Conservation (phyloP, 2,113 vertebrate genomes). For the Catharus bicknelli region DNA sequence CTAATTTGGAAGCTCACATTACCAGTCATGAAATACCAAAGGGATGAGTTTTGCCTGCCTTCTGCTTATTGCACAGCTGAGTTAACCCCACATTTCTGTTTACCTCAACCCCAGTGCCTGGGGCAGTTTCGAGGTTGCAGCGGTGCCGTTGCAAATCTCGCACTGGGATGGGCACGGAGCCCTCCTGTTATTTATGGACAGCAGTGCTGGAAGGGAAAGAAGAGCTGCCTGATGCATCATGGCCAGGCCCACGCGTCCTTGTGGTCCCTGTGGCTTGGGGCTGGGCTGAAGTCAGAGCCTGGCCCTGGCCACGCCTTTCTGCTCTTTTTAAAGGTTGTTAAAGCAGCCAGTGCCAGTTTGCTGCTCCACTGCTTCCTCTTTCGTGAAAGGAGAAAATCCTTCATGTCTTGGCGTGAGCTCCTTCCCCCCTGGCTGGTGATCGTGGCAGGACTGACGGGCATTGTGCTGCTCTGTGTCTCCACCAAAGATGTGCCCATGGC, state of each 20-base stretch:
- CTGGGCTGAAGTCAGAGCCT: background rate
- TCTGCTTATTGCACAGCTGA: background rate
- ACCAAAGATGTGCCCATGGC: conserved; percentile 39
- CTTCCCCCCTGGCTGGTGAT: conserved; percentile 69
- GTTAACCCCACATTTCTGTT: conserved; percentile 13
- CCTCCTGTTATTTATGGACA: rapidly evolving
- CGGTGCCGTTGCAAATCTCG: background rate
- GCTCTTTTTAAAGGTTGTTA: background rate
- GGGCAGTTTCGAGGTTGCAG: conserved; percentile 39
- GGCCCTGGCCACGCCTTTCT: conserved; percentile 10
- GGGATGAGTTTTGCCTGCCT: background rate
- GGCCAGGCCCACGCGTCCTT: background rate
- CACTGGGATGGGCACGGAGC: background rate
- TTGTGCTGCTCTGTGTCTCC: conserved; percentile 57
- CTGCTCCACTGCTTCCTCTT: conserved; percentile 7
- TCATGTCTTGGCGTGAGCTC: conserved; percentile 66
- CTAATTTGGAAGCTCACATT: background rate
- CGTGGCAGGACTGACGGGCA: conserved; percentile 25
- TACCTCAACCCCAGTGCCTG: background rate
- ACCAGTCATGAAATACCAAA: background rate
- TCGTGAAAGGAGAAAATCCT: background rate
- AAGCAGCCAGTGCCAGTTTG: background rate
- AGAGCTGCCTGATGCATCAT: background rate
- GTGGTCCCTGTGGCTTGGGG: conserved; percentile 34
- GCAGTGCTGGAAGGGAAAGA: background rate